Evolutionary conservation across 2,888 invertebrate species (phyloP), one percentile per base, ranked within the genome.

Genomic region (Papilio gigon): DNA sequence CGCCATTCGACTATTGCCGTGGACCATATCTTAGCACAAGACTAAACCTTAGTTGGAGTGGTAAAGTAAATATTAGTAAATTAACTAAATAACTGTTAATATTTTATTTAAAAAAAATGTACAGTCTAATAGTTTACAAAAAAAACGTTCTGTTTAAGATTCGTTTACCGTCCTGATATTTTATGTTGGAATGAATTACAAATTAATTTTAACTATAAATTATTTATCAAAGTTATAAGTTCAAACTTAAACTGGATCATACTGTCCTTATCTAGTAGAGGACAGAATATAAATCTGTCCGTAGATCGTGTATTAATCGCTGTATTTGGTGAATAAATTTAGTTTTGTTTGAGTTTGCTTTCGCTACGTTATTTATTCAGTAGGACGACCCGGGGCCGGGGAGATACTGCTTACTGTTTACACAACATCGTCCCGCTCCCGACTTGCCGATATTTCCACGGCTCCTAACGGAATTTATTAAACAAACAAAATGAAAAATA

Each of bases 291-390:
- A 86, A 88, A 88, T 89, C 88, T 86, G 86, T 87, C 86, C 80
- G 76, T 83, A 86, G 85, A 89, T 89, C 86, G 87, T 84, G 85
- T 89, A 89, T 89, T 90, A 90, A 90, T 90, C 89, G 89, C 82
- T 82, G 87, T 89, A 88, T 90, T 90, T 90, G 90, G 85, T 85
- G 90, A 90, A 90, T 90, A 90, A 89, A 91, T 90, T 90, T 89
- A 85, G 88, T 89, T 89, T 89, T 90, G 89, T 90, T 90, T 90
- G 89, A 88, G 86, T 90, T 90, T 87, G 85, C 86, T 85, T 87
- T 87, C 81, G 84, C 86, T 84, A 81, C 81, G 82, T 86, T 90
- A 87, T 90, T 90, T 91, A 89, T 89, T 89, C 87, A 89, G 89
- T 82, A 84, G 86, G 84, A 83, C 84, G 87, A 89, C 85, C 89